Percentiles rank a stretch among this genome's conserved stretches.
Conservation (phyloP, 2,888 invertebrate species). For the Pyrrhosoma nymphula region DNA sequence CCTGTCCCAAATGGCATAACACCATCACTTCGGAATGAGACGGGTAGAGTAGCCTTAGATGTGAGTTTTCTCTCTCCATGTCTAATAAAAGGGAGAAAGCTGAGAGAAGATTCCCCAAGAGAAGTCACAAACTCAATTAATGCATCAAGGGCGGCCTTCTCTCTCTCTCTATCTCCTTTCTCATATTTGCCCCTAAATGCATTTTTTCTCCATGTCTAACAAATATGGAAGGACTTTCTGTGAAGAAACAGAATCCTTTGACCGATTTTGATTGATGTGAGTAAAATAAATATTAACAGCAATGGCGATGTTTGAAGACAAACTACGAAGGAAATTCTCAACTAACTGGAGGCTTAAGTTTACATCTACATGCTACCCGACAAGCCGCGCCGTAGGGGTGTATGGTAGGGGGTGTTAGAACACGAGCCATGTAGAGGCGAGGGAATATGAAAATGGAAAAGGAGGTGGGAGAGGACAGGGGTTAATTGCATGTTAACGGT, state of each 20-base stretch:
- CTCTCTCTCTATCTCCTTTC: neutral
- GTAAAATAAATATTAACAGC: too few relatives aligned
- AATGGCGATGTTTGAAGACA: too few relatives aligned
- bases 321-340: too few relatives aligned
- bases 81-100: conserved; percentile 25
- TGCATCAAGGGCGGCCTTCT: neutral
- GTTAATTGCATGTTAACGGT: too few relatives aligned
- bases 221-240: neutral
- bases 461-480: too few relatives aligned
- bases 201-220: neutral
- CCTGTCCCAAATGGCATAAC: conserved; percentile 6
- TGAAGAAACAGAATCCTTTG: neutral
- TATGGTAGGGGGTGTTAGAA: too few relatives aligned
- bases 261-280: neutral
- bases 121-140: neutral
- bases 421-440: too few relatives aligned
- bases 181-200: neutral
- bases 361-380: too few relatives aligned
- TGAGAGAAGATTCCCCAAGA: neutral
- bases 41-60: neutral
- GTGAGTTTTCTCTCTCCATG: neutral
- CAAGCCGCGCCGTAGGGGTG: too few relatives aligned
- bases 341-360: too few relatives aligned
- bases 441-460: too few relatives aligned
- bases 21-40: neutral